Evolutionary conservation across 2,888 invertebrate genomes (phyloP), one percentile per base, ranked within the genome.

Genomic region (Lacanobia wlatinum): DNA sequence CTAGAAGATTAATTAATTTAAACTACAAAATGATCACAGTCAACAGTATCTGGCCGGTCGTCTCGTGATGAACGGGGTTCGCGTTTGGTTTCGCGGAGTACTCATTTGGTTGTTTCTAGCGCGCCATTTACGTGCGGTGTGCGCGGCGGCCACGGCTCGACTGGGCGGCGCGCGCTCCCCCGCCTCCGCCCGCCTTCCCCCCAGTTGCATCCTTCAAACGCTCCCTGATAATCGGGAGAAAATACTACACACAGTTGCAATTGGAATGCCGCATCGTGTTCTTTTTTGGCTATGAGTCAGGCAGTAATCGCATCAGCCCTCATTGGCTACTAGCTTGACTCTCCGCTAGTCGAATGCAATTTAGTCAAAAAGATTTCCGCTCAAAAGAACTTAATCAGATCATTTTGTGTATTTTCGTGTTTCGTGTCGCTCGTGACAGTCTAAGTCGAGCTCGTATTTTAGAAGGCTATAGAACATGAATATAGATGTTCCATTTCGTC

Each of bases 151-250:
- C 89, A 80, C 91, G 90, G 88, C 87, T 89, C 88, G 92, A 95
- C 95, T 95, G 94, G 92, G 93, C 93, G 92, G 91, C 92, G 91
- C 89, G 84, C 78, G 80, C 74, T 70, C 84, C 84, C 80, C 84
- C 83, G 72, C 78, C 79, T 46, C 21, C 72, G 52, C 85, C 79
- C 83, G 82, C 82, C 83, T 85, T 73, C 87, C 87, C 79, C 91
- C 89, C 89, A 84, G 92, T 93, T 94, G 95, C 95, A 95, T 94
- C 94, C 94, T 93, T 94, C 93, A 92, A 93, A 93, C 88, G 92
- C 90, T 92, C 93, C 92, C 93, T 93, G 93, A 94, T 95, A 93
- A 95, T 95, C 94, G 94, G 92, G 94, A 94, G 95, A 94, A 94
- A 92, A 94, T 94, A 94, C 93, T 92, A 93, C 92, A 92, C 89